A percentile compares a stretch with the other conserved stretches of the same genome.
Conservation (phyloP, 2,888 invertebrate genomes). For the Meiosimyza platycephala region DNA sequence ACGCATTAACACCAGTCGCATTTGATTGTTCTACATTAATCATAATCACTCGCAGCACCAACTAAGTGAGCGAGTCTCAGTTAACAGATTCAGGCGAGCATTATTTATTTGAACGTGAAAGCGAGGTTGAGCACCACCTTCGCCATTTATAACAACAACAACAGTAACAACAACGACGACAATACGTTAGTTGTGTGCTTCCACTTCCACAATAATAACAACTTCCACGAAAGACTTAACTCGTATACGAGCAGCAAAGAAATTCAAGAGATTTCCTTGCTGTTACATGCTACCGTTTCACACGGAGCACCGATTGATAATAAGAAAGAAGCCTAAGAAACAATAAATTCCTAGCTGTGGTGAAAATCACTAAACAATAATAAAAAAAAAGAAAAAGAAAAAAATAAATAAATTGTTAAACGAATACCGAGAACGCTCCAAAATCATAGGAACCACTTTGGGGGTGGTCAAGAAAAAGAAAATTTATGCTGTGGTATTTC, state of each 20-base stretch:
- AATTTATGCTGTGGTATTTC: no score
- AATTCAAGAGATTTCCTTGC: no score
- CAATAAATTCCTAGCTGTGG: conserved; percentile 9
- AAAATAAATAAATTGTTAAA: not conserved
- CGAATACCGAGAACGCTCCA: not conserved
- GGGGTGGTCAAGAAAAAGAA: conserved; percentile 40
- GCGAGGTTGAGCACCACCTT: no score
- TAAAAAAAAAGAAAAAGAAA: not conserved
- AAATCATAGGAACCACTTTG: conserved; percentile 35
- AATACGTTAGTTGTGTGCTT: not conserved
- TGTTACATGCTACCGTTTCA: not conserved
- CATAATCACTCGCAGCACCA: conserved; percentile 42
- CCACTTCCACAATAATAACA: not conserved
- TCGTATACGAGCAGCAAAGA: no score
- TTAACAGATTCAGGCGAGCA: no score
- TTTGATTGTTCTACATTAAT: conserved; percentile 44
- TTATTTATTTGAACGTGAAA: no score
- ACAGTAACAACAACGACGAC: not conserved
- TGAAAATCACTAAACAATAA: conserved; percentile 1
- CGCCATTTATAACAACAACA: no score
- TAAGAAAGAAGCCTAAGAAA: conserved; percentile 1
- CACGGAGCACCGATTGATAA: conserved; percentile 9
- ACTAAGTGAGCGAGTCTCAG: no score
- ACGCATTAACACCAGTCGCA: conserved; percentile 18
- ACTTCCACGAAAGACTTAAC: no score